Evolutionary conservation across 2,797 vertebrate species (phyloP).

Genomic region (Squalus acanthias): DNA sequence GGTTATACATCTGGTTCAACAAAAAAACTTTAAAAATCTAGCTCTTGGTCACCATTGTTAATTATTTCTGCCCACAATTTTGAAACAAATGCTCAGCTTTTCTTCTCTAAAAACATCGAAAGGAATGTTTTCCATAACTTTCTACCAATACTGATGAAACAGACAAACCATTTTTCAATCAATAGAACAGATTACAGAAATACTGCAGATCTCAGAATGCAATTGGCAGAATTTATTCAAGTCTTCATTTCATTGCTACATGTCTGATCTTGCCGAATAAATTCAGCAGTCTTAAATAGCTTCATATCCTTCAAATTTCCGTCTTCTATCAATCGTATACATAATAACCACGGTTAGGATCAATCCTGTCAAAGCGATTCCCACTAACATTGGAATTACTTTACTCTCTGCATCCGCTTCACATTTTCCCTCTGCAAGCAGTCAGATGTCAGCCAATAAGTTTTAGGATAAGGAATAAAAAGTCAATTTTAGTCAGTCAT

Average conservation of each 20-base stretch:
- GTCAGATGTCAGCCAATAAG: background rate
- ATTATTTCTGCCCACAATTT: background rate
- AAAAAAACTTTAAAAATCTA: background rate
- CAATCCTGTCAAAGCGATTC: constrained; percentile 58
- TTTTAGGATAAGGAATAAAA: background rate
- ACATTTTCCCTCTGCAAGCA: constrained; percentile 73
- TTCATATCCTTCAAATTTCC: constrained; percentile 59
- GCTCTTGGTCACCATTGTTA: background rate
- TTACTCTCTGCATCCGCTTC: constrained; percentile 62
- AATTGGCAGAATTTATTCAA: background rate
- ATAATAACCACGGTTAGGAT: constrained; percentile 59
- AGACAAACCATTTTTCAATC: background rate
- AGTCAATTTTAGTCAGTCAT: background rate
- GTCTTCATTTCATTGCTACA: background rate
- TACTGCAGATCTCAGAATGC: background rate
- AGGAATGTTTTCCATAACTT: no score
- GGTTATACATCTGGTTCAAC: background rate
- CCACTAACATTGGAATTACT: constrained; percentile 59
- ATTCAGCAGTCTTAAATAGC: constrained; percentile 55
- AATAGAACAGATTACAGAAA: background rate
- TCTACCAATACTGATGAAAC: background rate
- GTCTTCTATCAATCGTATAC: constrained; percentile 66
- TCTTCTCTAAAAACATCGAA: background rate
- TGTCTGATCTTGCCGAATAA: background rate
- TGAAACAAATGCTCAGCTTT: background rate